Conservation (phyloP, 2,797 vertebrate species). For the Protosalanx chinensis region DNA sequence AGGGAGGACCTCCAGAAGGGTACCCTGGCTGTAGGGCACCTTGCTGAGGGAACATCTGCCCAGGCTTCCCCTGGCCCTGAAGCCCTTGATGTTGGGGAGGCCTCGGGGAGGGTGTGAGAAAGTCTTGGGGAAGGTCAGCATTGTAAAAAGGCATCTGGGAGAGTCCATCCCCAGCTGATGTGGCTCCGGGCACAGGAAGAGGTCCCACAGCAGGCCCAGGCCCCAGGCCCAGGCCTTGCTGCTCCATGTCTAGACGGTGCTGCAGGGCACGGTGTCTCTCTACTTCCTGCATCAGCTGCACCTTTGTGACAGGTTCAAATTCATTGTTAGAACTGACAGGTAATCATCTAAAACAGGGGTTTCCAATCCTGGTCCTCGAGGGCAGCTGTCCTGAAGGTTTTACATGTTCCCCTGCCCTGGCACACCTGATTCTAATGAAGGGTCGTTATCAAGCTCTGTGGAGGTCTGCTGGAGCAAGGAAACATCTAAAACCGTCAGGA, state of each 20-base stretch:
- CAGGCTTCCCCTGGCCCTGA: slow-evolving; percentile 56
- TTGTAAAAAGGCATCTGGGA: slow-evolving; percentile 83
- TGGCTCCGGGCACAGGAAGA: slow-evolving; percentile 44
- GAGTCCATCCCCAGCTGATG: slow-evolving; percentile 63
- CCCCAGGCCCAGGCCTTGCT: slow-evolving; percentile 65
- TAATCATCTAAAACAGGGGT: too few relatives aligned
- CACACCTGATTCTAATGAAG: too few relatives aligned
- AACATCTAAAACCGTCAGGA: too few relatives aligned
- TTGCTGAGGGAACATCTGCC: slow-evolving; percentile 61
- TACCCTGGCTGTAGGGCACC: slow-evolving; percentile 56
- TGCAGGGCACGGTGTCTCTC: slow-evolving; percentile 73
- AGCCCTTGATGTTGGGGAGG: slow-evolving; percentile 48
- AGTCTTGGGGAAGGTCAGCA: slow-evolving; percentile 84
- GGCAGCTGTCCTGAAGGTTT: too few relatives aligned
- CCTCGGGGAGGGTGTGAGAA: slow-evolving; percentile 73
- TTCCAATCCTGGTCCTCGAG: too few relatives aligned
- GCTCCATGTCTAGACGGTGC: slow-evolving; percentile 70
- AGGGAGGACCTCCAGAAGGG: slow-evolving; percentile 46
- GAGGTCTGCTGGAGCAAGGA: too few relatives aligned
- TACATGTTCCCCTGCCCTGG: too few relatives aligned
- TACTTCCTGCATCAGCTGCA: slow-evolving; percentile 91
- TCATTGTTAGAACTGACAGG: neutral
- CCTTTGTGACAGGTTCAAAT: neutral
- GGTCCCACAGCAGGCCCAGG: slow-evolving; percentile 15
- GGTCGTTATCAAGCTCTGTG: too few relatives aligned